Evolutionary conservation across 1,140 invertebrate species (phyloP).

Genomic region (Neodiprion virginianus): DNA sequence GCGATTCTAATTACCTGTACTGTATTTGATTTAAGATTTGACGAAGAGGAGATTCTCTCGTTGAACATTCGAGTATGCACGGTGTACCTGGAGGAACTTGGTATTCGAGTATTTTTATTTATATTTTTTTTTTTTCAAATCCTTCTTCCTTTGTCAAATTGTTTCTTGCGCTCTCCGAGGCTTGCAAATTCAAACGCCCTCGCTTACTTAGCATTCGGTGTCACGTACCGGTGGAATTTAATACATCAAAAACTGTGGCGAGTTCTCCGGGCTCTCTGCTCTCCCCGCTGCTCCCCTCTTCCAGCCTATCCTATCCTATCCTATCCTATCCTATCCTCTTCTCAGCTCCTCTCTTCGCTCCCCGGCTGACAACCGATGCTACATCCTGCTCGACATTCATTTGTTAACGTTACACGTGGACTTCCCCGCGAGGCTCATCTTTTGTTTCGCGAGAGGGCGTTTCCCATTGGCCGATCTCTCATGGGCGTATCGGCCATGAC

Average conservation of each 20-base stretch:
- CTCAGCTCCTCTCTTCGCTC: slow-evolving; percentile 19
- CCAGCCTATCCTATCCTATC: slow-evolving; percentile 3
- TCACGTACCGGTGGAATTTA: slow-evolving; percentile 61
- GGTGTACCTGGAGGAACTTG: too few relatives aligned
- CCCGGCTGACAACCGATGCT: slow-evolving; percentile 35
- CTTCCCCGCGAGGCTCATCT: slow-evolving; percentile 47
- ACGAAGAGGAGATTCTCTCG: too few relatives aligned
- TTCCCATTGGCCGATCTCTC: slow-evolving; percentile 59
- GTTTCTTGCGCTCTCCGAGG: too few relatives aligned
- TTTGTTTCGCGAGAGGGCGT: slow-evolving; percentile 51
- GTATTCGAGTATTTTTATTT: too few relatives aligned
- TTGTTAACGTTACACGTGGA: slow-evolving; percentile 51
- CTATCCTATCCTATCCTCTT: slow-evolving; percentile 18
- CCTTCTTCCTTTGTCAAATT: too few relatives aligned
- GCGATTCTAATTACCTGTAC: too few relatives aligned
- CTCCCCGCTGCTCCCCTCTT: not conserved
- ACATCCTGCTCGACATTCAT: slow-evolving; percentile 47
- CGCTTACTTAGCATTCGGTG: slow-evolving; percentile 61
- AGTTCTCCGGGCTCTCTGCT: not conserved
- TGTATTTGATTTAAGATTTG: too few relatives aligned
- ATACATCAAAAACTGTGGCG: slow-evolving; percentile 60
- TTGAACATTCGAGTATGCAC: too few relatives aligned
- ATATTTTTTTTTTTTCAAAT: too few relatives aligned
- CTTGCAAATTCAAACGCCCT: too few relatives aligned
- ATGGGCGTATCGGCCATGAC: slow-evolving; percentile 52